Evolutionary conservation across 2,888 invertebrate species (phyloP), one percentile per base, ranked within the genome.

Genomic region (Polydrusus cervinus): DNA sequence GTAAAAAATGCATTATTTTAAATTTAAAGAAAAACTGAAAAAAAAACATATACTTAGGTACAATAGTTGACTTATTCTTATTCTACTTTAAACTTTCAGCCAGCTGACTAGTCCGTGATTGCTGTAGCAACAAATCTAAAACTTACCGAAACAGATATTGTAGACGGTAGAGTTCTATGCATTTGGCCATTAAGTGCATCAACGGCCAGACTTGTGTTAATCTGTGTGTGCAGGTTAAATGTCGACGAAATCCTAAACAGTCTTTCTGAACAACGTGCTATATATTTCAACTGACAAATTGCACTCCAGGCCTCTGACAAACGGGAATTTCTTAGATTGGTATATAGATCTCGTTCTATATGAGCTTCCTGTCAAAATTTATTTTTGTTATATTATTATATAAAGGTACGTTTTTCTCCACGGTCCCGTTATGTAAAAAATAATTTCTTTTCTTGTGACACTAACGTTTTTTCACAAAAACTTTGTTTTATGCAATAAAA

Each of bases 251-350:
- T 74, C 78, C 85, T 81, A 75, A 88, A 88, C 53, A 84, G 80
- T 57, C 80, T 79, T 68, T 87, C 85, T 0, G 87, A 86, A 30
- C 87, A 86, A 77, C 87, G 83, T 3, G 87, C 86, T 40, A 88
- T 81, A 47, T 85, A 87, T 72, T 85, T 85, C 43, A 89, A 77
- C 70, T 88, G 85, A 14, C 81, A 79, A 43, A 88, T 78, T 7
- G 87, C 87, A 7, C 86, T 83, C 57, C 89, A 82, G 0, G 87
- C 82, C 7, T 84, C 79, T 0, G 82, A 78, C 11, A 89, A 80
- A 65, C 83, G 83, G 5, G 86, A 79, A 60, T 87, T 84, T 53
- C 83, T 82, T 67, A 89, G 82, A 13, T 76, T 81, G 9, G 80
- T 80, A 67, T 88, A 86, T 10, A 87, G 82, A 2, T 84, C 77